Evolutionary conservation across 2,888 invertebrate genomes (phyloP), one percentile per base, ranked within the genome.

Genomic region (Drosophila atripex): DNA sequence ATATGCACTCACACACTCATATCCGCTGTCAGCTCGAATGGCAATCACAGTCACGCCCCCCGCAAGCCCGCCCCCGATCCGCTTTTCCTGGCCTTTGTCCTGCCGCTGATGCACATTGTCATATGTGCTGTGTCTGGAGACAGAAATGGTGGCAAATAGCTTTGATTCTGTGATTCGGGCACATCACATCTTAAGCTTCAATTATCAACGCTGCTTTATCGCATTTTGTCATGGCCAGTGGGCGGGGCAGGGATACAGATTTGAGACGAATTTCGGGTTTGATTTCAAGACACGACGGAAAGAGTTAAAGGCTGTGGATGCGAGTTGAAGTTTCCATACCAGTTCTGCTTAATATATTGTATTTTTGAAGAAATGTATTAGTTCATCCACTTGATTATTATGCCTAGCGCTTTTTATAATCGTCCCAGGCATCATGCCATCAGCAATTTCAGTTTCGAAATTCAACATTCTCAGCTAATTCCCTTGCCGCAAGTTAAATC

Each of bases 1-100:
- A 30, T 38, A n/a, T 9, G 28, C 32, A 46, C 45, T 43, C 53
- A 14, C 35, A 38, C 38, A 28, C 39, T 21, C 75, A 70, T 73
- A 71, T 68, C 66, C 78, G 53, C 59, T 77, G 76, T 74, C 79
- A 78, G 71, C 78, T 77, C 80, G 66, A 64, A 82, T 78, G 75
- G 83, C 86, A 80, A 82, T 78, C 87, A 84, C 85, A 86, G 76
- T 77, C 86, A 83, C 64, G 64, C 63, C 43, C 41, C 41, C 61
- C n/a, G 23, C 3, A 38, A 38, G 35, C 47, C 53, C 39, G 52
- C n/a, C 3, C 23, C 38, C 28, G 38, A 30, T 28, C 25, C 32
- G 7, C 32, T 28, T n/a, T 30, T 8, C 56, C 49, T 50, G 65
- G 70, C 58, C 68, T 70, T 52, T 52, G 51, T 68, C 58, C 68